These are phyloP conservation scores for Synergus gifuensis DNA, from an alignment of 2,888 invertebrate species.

Conservation along the genomic window DNA sequence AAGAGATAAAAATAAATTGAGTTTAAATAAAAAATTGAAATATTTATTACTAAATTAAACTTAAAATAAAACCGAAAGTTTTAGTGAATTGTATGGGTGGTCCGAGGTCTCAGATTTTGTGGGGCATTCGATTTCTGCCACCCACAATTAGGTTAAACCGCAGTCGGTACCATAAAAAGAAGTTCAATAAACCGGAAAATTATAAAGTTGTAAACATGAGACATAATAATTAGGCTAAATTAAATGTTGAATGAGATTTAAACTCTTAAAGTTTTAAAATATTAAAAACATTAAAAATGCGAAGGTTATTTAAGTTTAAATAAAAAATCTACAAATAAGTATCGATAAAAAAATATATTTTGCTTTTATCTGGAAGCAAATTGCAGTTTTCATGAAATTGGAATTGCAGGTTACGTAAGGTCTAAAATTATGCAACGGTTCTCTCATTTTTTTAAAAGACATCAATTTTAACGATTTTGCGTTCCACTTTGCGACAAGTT, in stretches of 20 bases:
- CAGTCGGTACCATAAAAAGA: neutral
- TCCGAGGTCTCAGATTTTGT: neutral
- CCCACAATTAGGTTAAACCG: neutral
- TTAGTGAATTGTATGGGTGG: neutral
- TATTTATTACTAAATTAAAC: neutral
- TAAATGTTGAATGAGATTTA: neutral
- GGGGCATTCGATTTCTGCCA: neutral
- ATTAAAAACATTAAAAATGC: too few relatives aligned
- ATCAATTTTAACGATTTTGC: slow-evolving; percentile 2
- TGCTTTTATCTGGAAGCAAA: neutral
- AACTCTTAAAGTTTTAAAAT: too few relatives aligned
- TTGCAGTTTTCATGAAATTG: neutral
- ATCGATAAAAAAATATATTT: neutral
- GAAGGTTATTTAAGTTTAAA: too few relatives aligned
- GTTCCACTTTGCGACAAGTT: slow-evolving; percentile 3
- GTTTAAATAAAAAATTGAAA: neutral
- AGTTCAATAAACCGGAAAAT: neutral
- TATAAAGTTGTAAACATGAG: neutral
- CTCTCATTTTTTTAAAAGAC: neutral
- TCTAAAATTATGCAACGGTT: neutral
- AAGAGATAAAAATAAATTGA: neutral
- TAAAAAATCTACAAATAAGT: neutral
- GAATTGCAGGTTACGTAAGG: neutral
- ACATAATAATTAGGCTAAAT: neutral
- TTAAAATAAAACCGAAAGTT: neutral